Evolutionary conservation across 2,888 invertebrate genomes (phyloP), one percentile per base, ranked within the genome.

Genomic region (Exocentrus adspersus): DNA sequence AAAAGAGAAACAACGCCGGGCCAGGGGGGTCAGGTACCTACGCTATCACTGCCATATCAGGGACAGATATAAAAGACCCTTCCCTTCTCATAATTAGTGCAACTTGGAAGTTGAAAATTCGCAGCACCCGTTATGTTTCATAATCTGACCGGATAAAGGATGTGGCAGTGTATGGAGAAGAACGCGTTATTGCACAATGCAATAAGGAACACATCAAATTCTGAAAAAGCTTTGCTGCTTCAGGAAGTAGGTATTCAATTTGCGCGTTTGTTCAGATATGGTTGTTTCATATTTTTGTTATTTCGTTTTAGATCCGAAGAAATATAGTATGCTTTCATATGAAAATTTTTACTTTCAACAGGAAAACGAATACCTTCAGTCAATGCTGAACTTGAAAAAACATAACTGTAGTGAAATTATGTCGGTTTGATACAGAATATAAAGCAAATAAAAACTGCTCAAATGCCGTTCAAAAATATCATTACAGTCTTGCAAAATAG

Each of bases 131-230:
- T n/a, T n/a, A n/a, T n/a, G n/a, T n/a, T n/a, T n/a, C n/a, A n/a
- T n/a, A n/a, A n/a, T n/a, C n/a, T n/a, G n/a, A n/a, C n/a, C n/a
- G n/a, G n/a, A n/a, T n/a, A n/a, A n/a, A n/a, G n/a, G n/a, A n/a
- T n/a, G n/a, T n/a, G 72, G 10, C 79, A 79, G 54, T 79, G 77
- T 46, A 76, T 79, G 75, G 79, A 79, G 60, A 74, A 76, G 42
- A 79, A 80, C 57, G 63, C 72, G n/a, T 28, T 74, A 10, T 68
- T 81, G 20, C 57, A 65, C 10, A 64, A 71, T 10, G 62, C 76
- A 52, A 64, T 81, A 46, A 72, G 70, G 43, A 59, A 67, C 30
- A 73, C 77, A 1, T 21, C 54, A n/a, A 69, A 74, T 37, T 73
- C 78, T 5, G 73, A 75, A 19, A 74, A 72, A 56, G 78, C 77